Evolutionary conservation across 2,888 invertebrate species (phyloP), one percentile per base, ranked within the genome.

Genomic region (Microctonus aethiopoides): DNA sequence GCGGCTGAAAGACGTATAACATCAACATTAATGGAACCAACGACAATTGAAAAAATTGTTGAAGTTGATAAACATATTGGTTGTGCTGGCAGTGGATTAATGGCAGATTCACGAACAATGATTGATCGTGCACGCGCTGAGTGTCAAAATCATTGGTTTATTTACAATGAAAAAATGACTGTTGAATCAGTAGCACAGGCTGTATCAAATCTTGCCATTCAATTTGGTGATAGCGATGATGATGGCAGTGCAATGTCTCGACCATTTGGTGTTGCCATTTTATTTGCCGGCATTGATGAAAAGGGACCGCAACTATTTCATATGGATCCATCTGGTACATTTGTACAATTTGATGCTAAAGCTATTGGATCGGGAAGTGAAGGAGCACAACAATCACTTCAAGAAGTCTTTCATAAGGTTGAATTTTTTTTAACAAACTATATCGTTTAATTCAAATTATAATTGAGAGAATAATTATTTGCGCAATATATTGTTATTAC

Each of bases 361-460:
- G 98, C 99, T 2, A 99, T 99, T 78, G 99, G 99, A 0, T 99
- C 99, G 0, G 99, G 99, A 39, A 97, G 97, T 78, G 99, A 99
- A 88, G 99, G 99, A 0, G 99, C 99, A 60, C 99, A 99, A 86
- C 99, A 99, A 87, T 96, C 97, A 81, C 87, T 93, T 57, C 91
- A 93, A 82, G 93, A 93, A 84, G 88, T 90, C 68, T 93, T 91
- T 83, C 88, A 89, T 74, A 89, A 89, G 85, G 89, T 89, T 80
- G 71, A 26, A 36, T 56, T 16, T 7, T 39, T 59, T 61, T n/a
- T 54, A 57, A n/a, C 36, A 29, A 29, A 5, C 7, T 29, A 22
- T 46, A 16, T 54, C 16, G 36, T 64, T 63, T 64, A 4, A 11
- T 26, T 65, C 32, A 3, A 36, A 29, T 59, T n/a, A n/a, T n/a